Percentiles rank a stretch among this genome's conserved stretches.
phyloP scores from a whole-genome alignment of 1,140 invertebrate genomes.

The Heliconius nattereri region DNA sequence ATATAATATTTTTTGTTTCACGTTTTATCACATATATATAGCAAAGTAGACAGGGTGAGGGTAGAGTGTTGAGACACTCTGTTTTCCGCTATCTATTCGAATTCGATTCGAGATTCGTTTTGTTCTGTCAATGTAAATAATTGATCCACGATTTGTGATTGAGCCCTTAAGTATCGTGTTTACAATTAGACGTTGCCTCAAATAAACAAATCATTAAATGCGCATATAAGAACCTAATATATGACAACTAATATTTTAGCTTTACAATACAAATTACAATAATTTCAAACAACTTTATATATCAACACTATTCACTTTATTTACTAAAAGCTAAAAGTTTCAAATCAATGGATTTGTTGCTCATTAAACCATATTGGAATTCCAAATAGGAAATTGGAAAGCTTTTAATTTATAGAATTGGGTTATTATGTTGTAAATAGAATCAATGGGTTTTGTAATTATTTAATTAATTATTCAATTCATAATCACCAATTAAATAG shows the following conservation, averaged over 20 bases:
- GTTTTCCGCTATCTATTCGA: no score
- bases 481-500: not conserved
- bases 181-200: no score
- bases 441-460: conserved; percentile 1
- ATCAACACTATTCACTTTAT: not conserved
- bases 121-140: no score
- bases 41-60: no score
- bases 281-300: not conserved
- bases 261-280: not conserved
- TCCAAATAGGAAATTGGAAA: conserved; percentile 5
- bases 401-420: conserved; percentile 8
- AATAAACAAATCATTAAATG: not conserved
- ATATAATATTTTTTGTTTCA: not conserved
- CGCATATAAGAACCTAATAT: not conserved
- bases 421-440: not conserved
- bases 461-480: conserved; percentile 6
- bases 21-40: no score
- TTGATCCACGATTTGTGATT: no score
- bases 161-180: no score
- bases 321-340: not conserved
- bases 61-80: no score
- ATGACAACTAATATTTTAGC: not conserved
- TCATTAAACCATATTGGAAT: conserved; percentile 7
- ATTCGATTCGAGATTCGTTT: no score
- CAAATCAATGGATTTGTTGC: not conserved